Base-by-base conservation (phyloP, 2,113 vertebrate genomes). In the Gasterosteus nipponicus region DNA sequence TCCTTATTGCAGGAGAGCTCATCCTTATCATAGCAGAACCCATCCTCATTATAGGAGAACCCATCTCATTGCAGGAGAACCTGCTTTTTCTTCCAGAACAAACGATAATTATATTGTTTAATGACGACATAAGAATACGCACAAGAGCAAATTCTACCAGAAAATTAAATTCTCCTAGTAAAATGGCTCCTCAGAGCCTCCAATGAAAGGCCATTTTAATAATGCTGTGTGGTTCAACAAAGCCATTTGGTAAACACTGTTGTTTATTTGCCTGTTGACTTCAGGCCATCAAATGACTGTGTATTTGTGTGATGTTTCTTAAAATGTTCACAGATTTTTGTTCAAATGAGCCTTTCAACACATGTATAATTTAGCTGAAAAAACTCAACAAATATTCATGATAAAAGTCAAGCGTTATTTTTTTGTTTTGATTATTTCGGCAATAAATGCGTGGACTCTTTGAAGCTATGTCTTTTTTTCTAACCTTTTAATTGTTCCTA, bases 121-220 rank as follows among this genome's bases (percentile, higher is more conserved):
- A 3, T 3, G 33, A 35, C 33, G 33, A 35, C 5, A 4, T 35
- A 35, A 35, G 5, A 35, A 46, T 46, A 51, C 49, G n/a, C 12
- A 8, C 22, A 91, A 76, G 84, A 89, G 75, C 87, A 86, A 77
- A 74, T 63, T 78, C 73, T 82, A 59, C 78, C 26, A 81, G 74
- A 91, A 92, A 87, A 91, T 92, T 90, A 87, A 87, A 33, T 33
- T 93, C 91, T 91, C 72, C 71, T 74, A 73, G 77, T 1, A 86
- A 89, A 89, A 77, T 14, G 76, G 75, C 77, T 80, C 80, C 80
- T 88, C 69, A 58, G 69, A 31, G 78, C 63, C 78, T 74, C 63
- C 90, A 92, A 93, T 92, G 88, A 91, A 88, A 91, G 90, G 89
- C 76, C 81, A 75, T 87, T 90, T 91, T 92, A 92, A 93, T 92